Base-by-base conservation (phyloP, 2,797 vertebrate species). In the Tapirus indicus region DNA sequence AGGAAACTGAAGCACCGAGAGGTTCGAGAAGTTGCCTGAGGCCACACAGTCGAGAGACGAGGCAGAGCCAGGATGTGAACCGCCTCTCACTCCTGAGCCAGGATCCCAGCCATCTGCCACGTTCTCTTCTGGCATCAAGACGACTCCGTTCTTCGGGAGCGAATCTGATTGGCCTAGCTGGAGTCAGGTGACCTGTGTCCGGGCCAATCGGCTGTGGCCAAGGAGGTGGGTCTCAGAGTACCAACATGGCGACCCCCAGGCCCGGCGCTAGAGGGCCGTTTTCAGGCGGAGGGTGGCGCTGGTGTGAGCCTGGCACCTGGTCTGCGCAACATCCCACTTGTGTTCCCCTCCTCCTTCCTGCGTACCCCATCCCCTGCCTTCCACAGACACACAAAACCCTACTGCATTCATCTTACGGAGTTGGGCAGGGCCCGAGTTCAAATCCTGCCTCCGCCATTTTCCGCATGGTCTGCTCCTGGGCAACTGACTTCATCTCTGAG, bases 11-110 rank as follows among this genome's bases (percentile, higher is more conserved):
- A 47, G 32, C 6, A 8, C 0, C 3, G 68, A 44, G 38, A 7
- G 13, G 44, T 1, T 38, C 47, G 12, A 17, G 60, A 58, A 58
- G 23, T 6, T 38, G 5, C 38, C 72, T 25, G 41, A 80, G 54
- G 17, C 7, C 47, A 21, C 38, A 5, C 0, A 6, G 17, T 14
- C 4, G 21, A 44, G 69, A 2, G 7, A 20, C 16, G 27, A 52
- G 14, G 17, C 14, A 21, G 60, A 66, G n/a, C 35, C 10, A 0
- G 35, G 18, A 56, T 6, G 20, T 21, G 7, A 66, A 3, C 23
- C 0, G 20, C 9, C 11, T 44, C 18, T 6, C 12, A 0, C 0
- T 38, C 23, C 44, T 1, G 27, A 52, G 25, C 32, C 29, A 23
- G 44, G 38, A 6, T 60, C 71, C 18, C 12, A 13, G 9, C 7